A percentile compares a stretch with the other conserved stretches of the same genome.
These are phyloP conservation scores for Brachylomia viminalis DNA, from an alignment of 2,888 invertebrate genomes.

Conservation along the genomic window DNA sequence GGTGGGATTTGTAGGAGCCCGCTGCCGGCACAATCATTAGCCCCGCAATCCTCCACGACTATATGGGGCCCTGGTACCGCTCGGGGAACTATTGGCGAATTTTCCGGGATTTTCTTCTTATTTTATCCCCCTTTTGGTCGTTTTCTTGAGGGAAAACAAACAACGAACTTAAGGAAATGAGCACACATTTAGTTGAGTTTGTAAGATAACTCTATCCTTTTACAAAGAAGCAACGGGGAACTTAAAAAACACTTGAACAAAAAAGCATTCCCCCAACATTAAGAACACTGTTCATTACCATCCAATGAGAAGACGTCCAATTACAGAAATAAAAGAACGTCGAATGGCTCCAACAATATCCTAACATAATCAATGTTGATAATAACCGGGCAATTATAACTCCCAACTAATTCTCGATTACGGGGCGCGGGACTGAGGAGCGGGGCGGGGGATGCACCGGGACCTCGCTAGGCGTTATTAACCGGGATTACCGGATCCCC, in stretches of 20 bases:
- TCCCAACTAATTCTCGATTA: conserved; percentile 85
- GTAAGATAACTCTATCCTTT: conserved; percentile 22
- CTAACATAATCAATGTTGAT: conserved; percentile 76
- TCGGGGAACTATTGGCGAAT: conserved; percentile 84
- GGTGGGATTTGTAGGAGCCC: conserved; percentile 86
- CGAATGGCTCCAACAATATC: conserved; percentile 69
- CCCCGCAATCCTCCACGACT: conserved; percentile 82
- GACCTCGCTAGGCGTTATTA: conserved; percentile 84
- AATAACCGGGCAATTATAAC: conserved; percentile 86
- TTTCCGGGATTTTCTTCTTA: conserved; percentile 82
- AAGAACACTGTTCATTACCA: conserved; percentile 58
- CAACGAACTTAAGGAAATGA: conserved; percentile 61
- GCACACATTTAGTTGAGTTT: conserved; percentile 41
- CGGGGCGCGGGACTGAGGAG: conserved; percentile 77
- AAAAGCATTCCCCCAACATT: conserved; percentile 45
- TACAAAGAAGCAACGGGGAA: conserved; percentile 30
- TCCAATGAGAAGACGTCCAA: conserved; percentile 60
- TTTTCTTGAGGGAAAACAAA: conserved; percentile 68
- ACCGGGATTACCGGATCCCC: conserved; percentile 89
- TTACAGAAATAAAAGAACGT: conserved; percentile 68
- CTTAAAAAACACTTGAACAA: conserved; percentile 47
- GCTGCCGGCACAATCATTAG: conserved; percentile 85
- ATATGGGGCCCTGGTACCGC: conserved; percentile 78
- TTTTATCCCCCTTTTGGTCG: conserved; percentile 72
- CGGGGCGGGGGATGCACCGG: conserved; percentile 72